phyloP scores from a whole-genome alignment of 1,140 invertebrate species.

The Eueides isabella region DNA sequence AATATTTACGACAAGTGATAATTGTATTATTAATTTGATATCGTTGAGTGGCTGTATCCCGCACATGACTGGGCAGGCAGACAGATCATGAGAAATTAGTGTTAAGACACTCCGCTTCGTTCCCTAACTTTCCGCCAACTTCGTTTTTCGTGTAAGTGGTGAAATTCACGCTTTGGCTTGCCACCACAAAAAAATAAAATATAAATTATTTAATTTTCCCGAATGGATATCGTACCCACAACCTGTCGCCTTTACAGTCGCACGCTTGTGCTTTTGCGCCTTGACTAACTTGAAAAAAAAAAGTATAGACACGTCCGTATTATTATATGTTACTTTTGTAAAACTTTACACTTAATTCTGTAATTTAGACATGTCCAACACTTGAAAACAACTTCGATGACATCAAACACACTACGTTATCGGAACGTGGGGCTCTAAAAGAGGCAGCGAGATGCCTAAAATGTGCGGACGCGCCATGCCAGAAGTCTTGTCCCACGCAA shows the following conservation, averaged over 20 bases:
- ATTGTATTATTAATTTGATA: neutral
- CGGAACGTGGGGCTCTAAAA: slow-evolving; percentile 94
- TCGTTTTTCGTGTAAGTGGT: no score
- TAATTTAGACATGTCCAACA: slow-evolving; percentile 85
- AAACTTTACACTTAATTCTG: neutral
- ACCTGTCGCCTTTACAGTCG: no score
- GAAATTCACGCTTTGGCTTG: no score
- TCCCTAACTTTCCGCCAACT: no score
- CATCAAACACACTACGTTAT: slow-evolving; percentile 98
- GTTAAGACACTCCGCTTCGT: no score
- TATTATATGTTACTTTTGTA: neutral
- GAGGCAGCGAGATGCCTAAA: slow-evolving; percentile 97
- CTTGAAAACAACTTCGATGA: slow-evolving; percentile 97
- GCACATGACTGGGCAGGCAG: no score
- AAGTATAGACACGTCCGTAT: neutral
- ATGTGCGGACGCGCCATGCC: slow-evolving; percentile 98
- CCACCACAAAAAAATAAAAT: no score
- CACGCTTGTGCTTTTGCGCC: no score
- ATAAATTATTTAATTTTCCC: no score
- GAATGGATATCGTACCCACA: no score
- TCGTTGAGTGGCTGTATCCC: neutral
- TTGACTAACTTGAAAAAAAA: neutral
- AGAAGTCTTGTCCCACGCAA: slow-evolving; percentile 99
- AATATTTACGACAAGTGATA: neutral
- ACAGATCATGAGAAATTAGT: no score